Evolutionary conservation across 2,113 vertebrate genomes (phyloP).

Genomic region (Amphilophus citrinellus): DNA sequence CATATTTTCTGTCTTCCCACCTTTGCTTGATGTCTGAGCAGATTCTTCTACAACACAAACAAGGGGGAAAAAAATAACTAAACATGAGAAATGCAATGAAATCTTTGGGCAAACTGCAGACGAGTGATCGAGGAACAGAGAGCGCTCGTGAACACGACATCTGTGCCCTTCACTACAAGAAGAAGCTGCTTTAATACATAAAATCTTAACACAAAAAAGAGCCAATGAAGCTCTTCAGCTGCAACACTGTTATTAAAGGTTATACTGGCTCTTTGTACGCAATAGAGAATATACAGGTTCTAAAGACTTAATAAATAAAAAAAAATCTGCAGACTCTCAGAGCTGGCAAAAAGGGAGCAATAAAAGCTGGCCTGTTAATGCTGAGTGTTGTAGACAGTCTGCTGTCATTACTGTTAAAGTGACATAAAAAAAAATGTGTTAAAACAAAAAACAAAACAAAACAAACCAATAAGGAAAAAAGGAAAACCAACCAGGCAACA

Average conservation of each 20-base stretch:
- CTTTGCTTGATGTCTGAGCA: conserved; percentile 46
- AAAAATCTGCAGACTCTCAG: not conserved
- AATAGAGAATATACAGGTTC: not conserved
- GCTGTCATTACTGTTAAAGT: conserved; percentile 6
- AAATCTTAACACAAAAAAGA: not conserved
- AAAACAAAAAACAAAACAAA: not conserved
- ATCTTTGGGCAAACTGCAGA: conserved; percentile 13
- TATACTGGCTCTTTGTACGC: not conserved
- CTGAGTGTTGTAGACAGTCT: conserved; percentile 11
- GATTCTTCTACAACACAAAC: conserved; percentile 53
- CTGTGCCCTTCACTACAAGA: conserved; percentile 16
- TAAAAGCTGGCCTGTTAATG: conserved; percentile 7
- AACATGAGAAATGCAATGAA: not conserved
- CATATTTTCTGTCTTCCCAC: conserved; percentile 37
- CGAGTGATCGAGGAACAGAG: not conserved
- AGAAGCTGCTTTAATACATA: not conserved
- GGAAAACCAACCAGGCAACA: conserved; percentile 63
- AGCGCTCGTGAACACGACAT: conserved; percentile 5
- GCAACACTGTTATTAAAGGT: not conserved
- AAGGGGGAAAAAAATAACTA: not conserved
- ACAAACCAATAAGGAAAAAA: not conserved
- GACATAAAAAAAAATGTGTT: not conserved
- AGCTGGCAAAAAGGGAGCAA: conserved; percentile 10
- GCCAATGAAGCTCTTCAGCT: not conserved
- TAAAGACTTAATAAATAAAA: not conserved